Conservation (phyloP, 1,140 invertebrate species). For the Holotrichia oblita region DNA sequence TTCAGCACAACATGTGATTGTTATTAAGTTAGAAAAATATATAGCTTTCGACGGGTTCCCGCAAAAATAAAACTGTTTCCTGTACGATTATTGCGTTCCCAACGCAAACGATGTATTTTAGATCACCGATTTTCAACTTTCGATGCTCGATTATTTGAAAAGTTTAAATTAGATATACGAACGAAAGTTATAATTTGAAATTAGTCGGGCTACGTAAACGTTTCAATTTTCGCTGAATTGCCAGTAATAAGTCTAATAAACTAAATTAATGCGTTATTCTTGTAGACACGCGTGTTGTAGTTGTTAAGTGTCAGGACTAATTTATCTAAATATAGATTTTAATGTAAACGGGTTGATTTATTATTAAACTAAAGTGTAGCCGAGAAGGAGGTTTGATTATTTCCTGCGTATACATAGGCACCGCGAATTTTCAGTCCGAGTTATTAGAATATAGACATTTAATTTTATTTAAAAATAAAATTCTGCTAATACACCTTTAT, state of each 20-base stretch:
- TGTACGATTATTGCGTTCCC: background rate
- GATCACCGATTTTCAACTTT: background rate
- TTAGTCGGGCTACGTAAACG: background rate
- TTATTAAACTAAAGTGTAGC: conserved; percentile 30
- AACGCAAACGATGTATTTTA: background rate
- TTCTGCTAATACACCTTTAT: too few relatives aligned
- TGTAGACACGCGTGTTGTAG: conserved; percentile 28
- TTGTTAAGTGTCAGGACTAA: conserved; percentile 35
- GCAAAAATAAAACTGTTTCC: background rate
- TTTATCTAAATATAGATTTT: conserved; percentile 36
- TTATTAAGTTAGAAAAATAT: conserved; percentile 1
- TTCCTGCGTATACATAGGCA: background rate
- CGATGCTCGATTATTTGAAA: background rate
- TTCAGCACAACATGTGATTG: conserved; percentile 26
- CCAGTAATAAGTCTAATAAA: conserved; percentile 23
- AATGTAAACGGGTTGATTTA: conserved; percentile 33
- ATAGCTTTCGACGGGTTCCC: background rate
- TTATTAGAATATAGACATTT: too few relatives aligned
- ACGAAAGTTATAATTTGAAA: background rate
- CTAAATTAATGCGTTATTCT: conserved; percentile 30
- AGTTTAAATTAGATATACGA: background rate
- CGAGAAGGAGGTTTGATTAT: conserved; percentile 10
- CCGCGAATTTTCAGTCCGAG: background rate
- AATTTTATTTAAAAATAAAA: too few relatives aligned
- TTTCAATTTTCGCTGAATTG: conserved; percentile 20